A percentile compares a stretch with the other conserved stretches of the same genome.
Evolutionary conservation across 2,888 invertebrate species (phyloP).

Genomic region (Rhabditoides inermis): DNA sequence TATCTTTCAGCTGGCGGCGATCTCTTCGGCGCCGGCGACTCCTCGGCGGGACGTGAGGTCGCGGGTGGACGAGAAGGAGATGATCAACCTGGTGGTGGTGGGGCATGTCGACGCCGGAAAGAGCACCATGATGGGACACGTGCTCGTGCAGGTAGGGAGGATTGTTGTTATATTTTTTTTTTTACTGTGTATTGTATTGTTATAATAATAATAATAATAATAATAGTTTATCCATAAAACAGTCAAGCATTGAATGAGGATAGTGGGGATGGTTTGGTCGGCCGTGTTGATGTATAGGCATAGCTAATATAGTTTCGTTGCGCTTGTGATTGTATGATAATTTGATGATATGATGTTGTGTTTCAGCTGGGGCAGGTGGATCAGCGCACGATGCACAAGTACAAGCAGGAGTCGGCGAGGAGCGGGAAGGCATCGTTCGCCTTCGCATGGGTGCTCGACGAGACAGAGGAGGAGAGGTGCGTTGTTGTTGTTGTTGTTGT

Average conservation of each 20-base stretch:
- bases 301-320: no score
- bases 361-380: conserved; percentile 68
- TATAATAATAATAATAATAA: no score
- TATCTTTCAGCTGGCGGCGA: conserved; percentile 24
- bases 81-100: conserved; percentile 51
- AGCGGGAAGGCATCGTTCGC: conserved; percentile 79
- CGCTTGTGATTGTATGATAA: neutral
- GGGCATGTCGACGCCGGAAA: conserved; percentile 96
- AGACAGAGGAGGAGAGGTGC: conserved; percentile 85
- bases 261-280: no score
- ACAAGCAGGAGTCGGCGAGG: conserved; percentile 92
- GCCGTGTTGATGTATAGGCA: no score
- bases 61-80: conserved; percentile 17
- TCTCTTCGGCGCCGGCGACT: conserved; percentile 18
- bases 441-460: conserved; percentile 97
- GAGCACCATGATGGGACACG: conserved; percentile 89
- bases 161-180: conserved; percentile 2
- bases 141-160: conserved; percentile 67
- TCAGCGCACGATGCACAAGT: conserved; percentile 82
- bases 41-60: conserved; percentile 18
- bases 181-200: neutral
- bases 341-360: neutral
- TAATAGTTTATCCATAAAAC: no score
- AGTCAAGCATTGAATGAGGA: no score
- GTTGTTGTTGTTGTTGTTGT: conserved; percentile 27